Conservation (phyloP, 2,797 vertebrate genomes). For the Poecilia velifera region DNA sequence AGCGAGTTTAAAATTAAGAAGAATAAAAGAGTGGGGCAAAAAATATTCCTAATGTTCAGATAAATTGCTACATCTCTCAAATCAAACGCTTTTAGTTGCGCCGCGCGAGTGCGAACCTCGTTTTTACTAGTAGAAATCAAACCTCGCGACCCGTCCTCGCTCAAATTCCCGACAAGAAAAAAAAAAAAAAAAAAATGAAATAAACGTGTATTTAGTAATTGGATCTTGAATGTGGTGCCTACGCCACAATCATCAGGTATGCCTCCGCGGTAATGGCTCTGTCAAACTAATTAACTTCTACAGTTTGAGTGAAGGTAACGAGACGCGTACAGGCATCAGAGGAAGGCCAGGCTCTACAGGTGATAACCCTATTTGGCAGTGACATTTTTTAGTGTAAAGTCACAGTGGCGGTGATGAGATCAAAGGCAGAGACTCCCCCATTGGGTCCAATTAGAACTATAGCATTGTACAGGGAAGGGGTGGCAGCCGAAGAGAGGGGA, state of each 20-base stretch:
- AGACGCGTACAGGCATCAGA: constrained; percentile 92
- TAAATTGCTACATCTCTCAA: constrained; percentile 42
- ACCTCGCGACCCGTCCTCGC: not conserved
- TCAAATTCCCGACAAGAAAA: constrained; percentile 16
- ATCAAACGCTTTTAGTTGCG: constrained; percentile 46
- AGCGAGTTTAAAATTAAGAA: constrained; percentile 50
- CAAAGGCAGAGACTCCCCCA: constrained; percentile 96
- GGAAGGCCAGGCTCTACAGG: constrained; percentile 96
- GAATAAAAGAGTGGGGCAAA: constrained; percentile 25
- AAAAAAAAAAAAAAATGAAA: constrained; percentile 10
- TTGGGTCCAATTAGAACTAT: constrained; percentile 99
- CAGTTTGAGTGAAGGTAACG: constrained; percentile 94
- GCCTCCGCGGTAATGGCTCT: constrained; percentile 86
- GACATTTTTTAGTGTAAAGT: constrained; percentile 99
- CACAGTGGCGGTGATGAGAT: constrained; percentile 96
- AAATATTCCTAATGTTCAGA: constrained; percentile 42
- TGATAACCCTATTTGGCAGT: constrained; percentile 98
- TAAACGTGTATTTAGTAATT: constrained; percentile 67
- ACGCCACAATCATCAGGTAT: constrained; percentile 78
- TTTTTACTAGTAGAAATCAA: constrained; percentile 33
- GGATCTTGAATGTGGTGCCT: constrained; percentile 67
- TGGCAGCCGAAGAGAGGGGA: constrained; percentile 47
- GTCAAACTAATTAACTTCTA: constrained; percentile 95
- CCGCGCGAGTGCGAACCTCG: constrained; percentile 27
- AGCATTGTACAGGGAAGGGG: constrained; percentile 84